Evolutionary conservation across 2,113 vertebrate genomes (phyloP).

Genomic region (Danionella cerebrum): DNA sequence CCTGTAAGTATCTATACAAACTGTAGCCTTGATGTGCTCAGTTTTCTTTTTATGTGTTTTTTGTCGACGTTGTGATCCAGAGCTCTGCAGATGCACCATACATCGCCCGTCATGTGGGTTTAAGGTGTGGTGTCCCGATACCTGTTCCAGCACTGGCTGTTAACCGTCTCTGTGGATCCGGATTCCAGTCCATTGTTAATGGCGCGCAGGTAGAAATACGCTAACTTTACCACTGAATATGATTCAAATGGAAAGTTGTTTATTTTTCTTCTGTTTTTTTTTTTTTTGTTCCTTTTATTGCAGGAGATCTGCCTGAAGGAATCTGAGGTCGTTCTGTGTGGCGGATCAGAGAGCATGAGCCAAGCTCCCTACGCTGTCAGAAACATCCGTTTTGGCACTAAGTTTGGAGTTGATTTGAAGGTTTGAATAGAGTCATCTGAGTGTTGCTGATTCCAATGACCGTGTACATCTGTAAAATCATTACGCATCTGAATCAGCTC

Average conservation of each 20-base stretch:
- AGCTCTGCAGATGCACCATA: slow-evolving; percentile 76
- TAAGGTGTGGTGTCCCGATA: slow-evolving; percentile 77
- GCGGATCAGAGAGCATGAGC: slow-evolving; percentile 91
- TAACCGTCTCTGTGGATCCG: slow-evolving; percentile 93
- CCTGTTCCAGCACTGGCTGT: slow-evolving; percentile 79
- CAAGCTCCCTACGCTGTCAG: slow-evolving; percentile 80
- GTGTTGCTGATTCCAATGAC: no score
- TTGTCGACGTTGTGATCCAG: slow-evolving; percentile 60
- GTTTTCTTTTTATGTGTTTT: no score
- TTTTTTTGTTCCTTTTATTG: slow-evolving; percentile 30
- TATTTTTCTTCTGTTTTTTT: neutral
- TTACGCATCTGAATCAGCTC: slow-evolving; percentile 74
- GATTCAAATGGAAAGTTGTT: no score
- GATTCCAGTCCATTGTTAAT: slow-evolving; percentile 87
- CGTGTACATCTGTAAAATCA: no score
- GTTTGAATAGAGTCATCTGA: slow-evolving; percentile 53
- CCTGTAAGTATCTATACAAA: no score
- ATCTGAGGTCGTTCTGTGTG: slow-evolving; percentile 86
- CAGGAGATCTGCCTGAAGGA: slow-evolving; percentile 89
- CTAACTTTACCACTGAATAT: no score
- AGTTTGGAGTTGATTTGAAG: slow-evolving; percentile 82
- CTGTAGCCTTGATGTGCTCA: no score
- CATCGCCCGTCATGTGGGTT: slow-evolving; percentile 83
- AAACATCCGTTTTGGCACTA: slow-evolving; percentile 87
- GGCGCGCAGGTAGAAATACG: slow-evolving; percentile 77